Conservation (phyloP, 2,888 invertebrate species). For the Callosobruchus maculatus region DNA sequence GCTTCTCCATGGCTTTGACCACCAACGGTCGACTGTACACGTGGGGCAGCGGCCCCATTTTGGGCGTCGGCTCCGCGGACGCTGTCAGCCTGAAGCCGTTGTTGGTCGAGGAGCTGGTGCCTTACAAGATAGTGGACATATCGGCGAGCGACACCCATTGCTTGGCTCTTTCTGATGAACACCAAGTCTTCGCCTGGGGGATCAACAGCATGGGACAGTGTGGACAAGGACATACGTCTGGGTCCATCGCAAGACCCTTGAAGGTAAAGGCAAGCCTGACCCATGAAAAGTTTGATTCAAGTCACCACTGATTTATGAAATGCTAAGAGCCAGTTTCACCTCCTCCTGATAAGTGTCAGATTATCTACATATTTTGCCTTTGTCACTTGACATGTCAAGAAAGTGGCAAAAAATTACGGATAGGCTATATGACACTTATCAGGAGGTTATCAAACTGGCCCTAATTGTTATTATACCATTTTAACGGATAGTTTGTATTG, state of each 20-base stretch:
- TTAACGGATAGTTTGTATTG: too few relatives aligned
- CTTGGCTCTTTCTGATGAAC: constrained; percentile 56
- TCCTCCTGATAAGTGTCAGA: too few relatives aligned
- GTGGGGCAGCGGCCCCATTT: constrained; percentile 60
- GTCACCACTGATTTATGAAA: too few relatives aligned
- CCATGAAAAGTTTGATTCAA: too few relatives aligned
- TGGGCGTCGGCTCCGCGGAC: constrained; percentile 58
- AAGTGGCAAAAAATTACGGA: too few relatives aligned
- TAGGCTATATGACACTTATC: too few relatives aligned
- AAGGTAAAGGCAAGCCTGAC: constrained; percentile 45
- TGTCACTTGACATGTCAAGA: too few relatives aligned
- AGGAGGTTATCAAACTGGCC: too few relatives aligned
- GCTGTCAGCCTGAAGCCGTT: constrained; percentile 55
- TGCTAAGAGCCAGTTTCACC: too few relatives aligned
- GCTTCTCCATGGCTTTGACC: constrained; percentile 55
- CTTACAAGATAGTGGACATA: constrained; percentile 55
- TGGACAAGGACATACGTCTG: constrained; percentile 59
- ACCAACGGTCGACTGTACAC: constrained; percentile 53
- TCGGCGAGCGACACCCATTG: constrained; percentile 61
- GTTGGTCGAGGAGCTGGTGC: constrained; percentile 53
- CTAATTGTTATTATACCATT: too few relatives aligned
- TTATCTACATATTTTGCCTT: too few relatives aligned
- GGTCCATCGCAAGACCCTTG: constrained; percentile 56
- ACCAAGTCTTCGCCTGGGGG: constrained; percentile 58
- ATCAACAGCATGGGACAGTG: constrained; percentile 64